Base-by-base conservation (phyloP, 2,888 invertebrate species). In the Sarcophaga variegata region DNA sequence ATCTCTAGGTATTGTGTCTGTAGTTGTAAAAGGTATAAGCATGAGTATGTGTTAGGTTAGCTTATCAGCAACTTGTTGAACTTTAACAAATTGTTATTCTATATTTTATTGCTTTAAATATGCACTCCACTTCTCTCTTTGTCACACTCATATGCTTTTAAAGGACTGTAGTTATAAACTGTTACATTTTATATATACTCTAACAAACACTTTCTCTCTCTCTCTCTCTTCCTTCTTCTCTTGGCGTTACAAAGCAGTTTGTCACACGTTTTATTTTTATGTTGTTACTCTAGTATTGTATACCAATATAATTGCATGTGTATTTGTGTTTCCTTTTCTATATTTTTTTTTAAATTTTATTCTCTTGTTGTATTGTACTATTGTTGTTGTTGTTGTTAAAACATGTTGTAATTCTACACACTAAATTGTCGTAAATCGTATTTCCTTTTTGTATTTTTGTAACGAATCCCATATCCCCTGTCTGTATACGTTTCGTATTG, bases 11-110 rank as follows among this genome's bases (percentile, higher is more conserved):
- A 37, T 67, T 11, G 4, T 47, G 20, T n/a, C 20, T 45, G n/a
- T 67, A n/a, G 37, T 37, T 67, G 67, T 20, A 2, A 67, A 54
- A 14, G 54, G 14, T 27, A 3, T 4, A 25, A 20, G 2, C 20
- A 5, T 62, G 37, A 10, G 2, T 60, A 8, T 62, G 22, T 69
- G 62, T 60, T n/a, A 10, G 37, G 8, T 75, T 25, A 25, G 66
- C 37, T 59, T 82, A 75, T 87, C 81, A 82, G 81, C 84, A 87
- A 89, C 89, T 89, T 89, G 89, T 89, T 89, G 89, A 89, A 86
- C 83, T 86, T 86, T 88, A 87, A 89, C 88, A 89, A 89, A 89
- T 89, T 89, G 89, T 89, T 89, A 89, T 89, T 87, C 89, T 83
- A 83, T 87, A 87, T 89, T 89, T 89, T 86, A 86, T 86, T 80